Percentiles rank a stretch among this genome's conserved stretches.
Conservation (phyloP, 2,888 invertebrate genomes). For the Iselma pallidipennis region DNA sequence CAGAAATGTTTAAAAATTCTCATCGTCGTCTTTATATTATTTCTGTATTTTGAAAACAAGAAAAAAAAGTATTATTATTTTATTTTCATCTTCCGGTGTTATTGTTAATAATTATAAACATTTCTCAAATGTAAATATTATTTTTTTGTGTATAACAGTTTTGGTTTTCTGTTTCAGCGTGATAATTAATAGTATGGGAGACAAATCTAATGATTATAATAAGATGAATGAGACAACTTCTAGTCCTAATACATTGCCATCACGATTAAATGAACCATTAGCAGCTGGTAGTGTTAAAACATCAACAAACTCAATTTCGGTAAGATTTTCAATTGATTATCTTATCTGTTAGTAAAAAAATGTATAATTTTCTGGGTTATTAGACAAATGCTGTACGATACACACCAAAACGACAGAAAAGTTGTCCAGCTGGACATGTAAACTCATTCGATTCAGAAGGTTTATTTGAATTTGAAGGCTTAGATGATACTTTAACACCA, state of each 20-base stretch:
- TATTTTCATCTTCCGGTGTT: too few species aligned
- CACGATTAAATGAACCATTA: conserved; percentile 31
- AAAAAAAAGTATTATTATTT: too few species aligned
- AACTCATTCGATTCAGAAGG: conserved; percentile 65
- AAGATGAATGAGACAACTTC: neutral
- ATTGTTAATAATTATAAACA: too few species aligned
- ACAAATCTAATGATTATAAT: neutral
- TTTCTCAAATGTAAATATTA: too few species aligned
- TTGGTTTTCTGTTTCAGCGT: too few species aligned
- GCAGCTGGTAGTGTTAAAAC: conserved; percentile 20
- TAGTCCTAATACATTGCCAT: conserved; percentile 14
- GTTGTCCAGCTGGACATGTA: conserved; percentile 28
- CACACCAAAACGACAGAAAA: conserved; percentile 42
- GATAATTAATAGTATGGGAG: neutral
- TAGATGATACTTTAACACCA: conserved; percentile 58
- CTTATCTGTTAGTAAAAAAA: conserved; percentile 1
- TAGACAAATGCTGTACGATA: conserved; percentile 16
- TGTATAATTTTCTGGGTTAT: neutral
- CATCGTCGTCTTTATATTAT: too few species aligned
- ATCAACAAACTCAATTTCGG: conserved; percentile 7
- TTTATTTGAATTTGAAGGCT: conserved; percentile 78
- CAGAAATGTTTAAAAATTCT: too few species aligned
- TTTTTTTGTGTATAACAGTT: too few species aligned
- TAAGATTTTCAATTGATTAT: neutral
- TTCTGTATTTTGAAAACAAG: too few species aligned